Conservation (phyloP, 2,113 vertebrate species). For the Pachyramphus minor region DNA sequence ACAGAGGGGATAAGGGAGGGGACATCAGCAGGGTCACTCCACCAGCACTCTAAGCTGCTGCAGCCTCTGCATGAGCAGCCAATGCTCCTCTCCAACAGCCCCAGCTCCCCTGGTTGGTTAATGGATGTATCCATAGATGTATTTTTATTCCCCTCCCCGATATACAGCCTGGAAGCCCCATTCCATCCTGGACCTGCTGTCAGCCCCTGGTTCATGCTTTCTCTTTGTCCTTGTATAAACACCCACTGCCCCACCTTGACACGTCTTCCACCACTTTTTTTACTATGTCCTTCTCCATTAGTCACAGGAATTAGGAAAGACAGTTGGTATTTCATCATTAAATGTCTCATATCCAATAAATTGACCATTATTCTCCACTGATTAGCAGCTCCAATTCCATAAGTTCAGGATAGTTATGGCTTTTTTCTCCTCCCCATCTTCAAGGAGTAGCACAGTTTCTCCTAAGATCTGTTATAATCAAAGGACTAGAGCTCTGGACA, state of each 20-base stretch:
- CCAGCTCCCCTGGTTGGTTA: too few species aligned
- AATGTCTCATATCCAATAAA: slow-evolving; percentile 18
- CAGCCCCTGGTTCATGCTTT: not conserved
- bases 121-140: not conserved
- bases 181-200: not conserved
- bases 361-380: slow-evolving; percentile 38
- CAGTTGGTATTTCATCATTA: slow-evolving; percentile 34
- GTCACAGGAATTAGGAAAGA: slow-evolving; percentile 6
- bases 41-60: not conserved
- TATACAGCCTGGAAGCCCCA: not conserved
- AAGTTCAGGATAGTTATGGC: not conserved
- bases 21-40: not conserved
- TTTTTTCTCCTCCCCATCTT: not conserved
- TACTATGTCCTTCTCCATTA: not conserved
- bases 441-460: slow-evolving; percentile 16
- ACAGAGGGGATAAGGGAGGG: not conserved
- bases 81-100: not conserved
- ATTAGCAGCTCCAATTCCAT: slow-evolving; percentile 7
- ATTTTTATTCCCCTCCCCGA: not conserved
- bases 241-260: not conserved
- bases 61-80: not conserved
- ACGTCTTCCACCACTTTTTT: not conserved
- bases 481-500: slow-evolving; percentile 37
- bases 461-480: slow-evolving; percentile 37
- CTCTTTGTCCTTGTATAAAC: not conserved